phyloP scores from a whole-genome alignment of 2,113 vertebrate genomes.

The Chionomys nivalis region DNA sequence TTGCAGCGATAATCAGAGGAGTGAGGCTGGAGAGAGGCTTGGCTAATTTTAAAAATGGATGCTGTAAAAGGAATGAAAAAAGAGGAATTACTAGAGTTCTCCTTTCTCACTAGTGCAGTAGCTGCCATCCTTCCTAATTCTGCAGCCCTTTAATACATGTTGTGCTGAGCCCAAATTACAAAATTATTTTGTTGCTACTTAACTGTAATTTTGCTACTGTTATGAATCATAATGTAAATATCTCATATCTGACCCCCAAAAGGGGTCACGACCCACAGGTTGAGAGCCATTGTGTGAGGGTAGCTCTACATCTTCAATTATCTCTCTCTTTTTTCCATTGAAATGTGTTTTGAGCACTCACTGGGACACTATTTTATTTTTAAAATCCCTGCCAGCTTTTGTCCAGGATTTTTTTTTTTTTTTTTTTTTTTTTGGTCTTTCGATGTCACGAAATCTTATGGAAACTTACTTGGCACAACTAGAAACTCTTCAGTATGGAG shows the following conservation, averaged over 20 bases:
- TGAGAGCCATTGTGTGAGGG: background rate
- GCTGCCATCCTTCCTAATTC: background rate
- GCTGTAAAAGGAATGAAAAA: conserved; percentile 86
- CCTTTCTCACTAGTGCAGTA: conserved; percentile 38
- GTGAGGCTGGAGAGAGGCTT: conserved; percentile 99
- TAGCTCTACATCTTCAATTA: conserved; percentile 58
- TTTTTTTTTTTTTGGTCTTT: background rate
- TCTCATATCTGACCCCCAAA: background rate
- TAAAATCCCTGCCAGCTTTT: background rate
- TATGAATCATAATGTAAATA: background rate
- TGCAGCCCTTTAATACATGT: background rate
- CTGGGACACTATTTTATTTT: conserved; percentile 23
- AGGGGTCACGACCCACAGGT: background rate
- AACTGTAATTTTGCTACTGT: background rate
- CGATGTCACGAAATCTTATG: conserved; percentile 13
- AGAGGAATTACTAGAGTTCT: conserved; percentile 48
- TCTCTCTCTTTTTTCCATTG: background rate
- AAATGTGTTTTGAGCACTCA: conserved; percentile 6
- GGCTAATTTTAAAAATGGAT: conserved; percentile 99
- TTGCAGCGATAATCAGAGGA: conserved; percentile 98
- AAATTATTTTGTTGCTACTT: background rate
- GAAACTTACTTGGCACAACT: background rate
- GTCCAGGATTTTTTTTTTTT: background rate
- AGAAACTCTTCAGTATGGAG: background rate
- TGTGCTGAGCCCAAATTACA: background rate